Percentiles rank a stretch among this genome's conserved stretches.
Conservation (phyloP, 2,113 vertebrate genomes). For the Anser brachyrhynchus region DNA sequence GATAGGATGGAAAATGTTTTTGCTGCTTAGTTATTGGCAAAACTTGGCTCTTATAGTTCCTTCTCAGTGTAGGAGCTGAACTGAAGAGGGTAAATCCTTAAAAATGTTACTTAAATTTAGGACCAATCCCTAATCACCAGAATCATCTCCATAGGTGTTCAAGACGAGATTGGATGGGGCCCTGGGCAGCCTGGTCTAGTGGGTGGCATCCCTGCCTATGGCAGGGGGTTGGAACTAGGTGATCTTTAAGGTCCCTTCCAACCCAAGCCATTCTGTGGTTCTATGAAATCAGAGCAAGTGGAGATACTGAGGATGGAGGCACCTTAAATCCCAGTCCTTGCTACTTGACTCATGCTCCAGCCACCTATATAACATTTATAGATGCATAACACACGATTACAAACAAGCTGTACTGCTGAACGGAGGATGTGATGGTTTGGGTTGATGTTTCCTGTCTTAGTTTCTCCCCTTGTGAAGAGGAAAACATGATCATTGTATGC, state of each 20-base stretch:
- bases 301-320: neutral
- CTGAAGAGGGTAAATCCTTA: neutral
- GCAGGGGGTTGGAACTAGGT: no score
- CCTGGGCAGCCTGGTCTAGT: no score
- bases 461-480: neutral
- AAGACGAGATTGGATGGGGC: no score
- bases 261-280: no score
- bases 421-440: neutral
- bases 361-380: neutral
- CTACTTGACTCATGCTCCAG: neutral
- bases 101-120: neutral
- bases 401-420: neutral
- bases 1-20: neutral
- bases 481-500: fast-evolving
- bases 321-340: neutral
- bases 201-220: no score
- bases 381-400: no score
- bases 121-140: neutral
- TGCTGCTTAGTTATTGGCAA: neutral
- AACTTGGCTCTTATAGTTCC: neutral
- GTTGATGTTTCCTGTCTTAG: neutral
- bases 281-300: neutral
- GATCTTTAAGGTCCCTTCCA: no score
- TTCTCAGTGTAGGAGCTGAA: neutral
- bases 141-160: no score